These are phyloP conservation scores for Lacerta viridis DNA, from an alignment of 2,797 vertebrate genomes.

Conservation along the genomic window DNA sequence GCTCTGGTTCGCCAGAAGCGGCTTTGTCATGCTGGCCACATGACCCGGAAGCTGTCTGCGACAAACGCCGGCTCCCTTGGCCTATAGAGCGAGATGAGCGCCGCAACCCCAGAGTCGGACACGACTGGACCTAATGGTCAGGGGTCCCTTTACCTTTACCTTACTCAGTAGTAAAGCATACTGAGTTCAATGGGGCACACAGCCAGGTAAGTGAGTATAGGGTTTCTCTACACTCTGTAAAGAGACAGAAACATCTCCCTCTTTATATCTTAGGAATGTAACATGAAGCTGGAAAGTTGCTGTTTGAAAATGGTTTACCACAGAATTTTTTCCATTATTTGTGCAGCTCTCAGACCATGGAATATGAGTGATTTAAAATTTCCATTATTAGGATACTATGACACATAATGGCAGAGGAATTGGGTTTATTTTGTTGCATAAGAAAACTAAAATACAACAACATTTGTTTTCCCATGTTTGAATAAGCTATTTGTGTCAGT, in stretches of 20 bases:
- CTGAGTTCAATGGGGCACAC: neutral
- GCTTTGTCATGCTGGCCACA: too few relatives aligned
- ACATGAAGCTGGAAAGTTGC: neutral
- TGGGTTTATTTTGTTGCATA: slow-evolving; percentile 10
- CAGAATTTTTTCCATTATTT: neutral
- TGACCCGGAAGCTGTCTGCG: too few relatives aligned
- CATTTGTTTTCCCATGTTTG: slow-evolving; percentile 2
- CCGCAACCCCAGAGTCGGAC: too few relatives aligned
- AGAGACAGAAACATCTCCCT: neutral
- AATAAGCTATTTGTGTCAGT: neutral
- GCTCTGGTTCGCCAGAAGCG: too few relatives aligned
- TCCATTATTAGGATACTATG: neutral
- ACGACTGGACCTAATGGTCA: too few relatives aligned
- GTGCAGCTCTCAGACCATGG: neutral
- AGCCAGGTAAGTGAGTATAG: neutral
- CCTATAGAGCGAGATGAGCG: too few relatives aligned
- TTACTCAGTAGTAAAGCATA: neutral
- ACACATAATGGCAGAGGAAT: slow-evolving; percentile 8
- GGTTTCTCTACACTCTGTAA: neutral
- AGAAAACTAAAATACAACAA: neutral
- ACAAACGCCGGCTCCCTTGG: too few relatives aligned
- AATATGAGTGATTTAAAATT: slow-evolving; percentile 3
- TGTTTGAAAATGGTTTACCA: neutral
- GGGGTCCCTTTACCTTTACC: too few relatives aligned
- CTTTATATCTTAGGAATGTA: slow-evolving; percentile 4